These are phyloP conservation scores for Orientallactaga bullata DNA, from an alignment of 2,113 vertebrate species.

Conservation along the genomic window DNA sequence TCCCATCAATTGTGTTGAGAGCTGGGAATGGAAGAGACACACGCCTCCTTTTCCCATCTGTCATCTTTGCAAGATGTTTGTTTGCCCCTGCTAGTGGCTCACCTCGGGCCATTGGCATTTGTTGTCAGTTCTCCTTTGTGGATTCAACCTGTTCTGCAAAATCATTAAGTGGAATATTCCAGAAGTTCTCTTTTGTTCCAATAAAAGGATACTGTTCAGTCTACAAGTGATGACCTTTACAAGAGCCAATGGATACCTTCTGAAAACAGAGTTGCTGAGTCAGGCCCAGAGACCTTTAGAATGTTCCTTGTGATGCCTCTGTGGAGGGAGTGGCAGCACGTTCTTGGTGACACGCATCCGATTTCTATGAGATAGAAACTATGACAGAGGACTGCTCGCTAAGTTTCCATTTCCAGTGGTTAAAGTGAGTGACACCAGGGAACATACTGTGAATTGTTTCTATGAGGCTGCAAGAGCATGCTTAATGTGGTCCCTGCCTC, in stretches of 20 bases:
- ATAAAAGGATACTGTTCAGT: neutral
- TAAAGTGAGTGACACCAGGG: fast-evolving
- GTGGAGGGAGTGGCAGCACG: neutral
- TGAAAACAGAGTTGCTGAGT: conserved; percentile 3
- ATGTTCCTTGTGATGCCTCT: neutral
- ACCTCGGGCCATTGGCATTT: neutral
- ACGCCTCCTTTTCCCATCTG: neutral
- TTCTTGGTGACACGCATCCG: neutral
- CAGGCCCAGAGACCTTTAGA: neutral
- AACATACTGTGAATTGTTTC: fast-evolving
- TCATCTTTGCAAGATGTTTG: neutral
- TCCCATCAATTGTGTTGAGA: neutral
- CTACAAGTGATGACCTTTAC: conserved; percentile 1
- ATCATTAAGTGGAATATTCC: neutral
- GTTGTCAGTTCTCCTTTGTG: neutral
- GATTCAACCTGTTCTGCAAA: neutral
- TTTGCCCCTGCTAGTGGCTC: neutral
- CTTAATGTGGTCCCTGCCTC: fast-evolving
- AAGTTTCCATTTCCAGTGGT: neutral
- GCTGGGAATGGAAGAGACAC: neutral
- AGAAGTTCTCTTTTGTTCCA: conserved; percentile 28
- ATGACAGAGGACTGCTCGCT: neutral
- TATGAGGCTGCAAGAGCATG: fast-evolving
- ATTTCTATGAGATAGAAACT: conserved; percentile 38
- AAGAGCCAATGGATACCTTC: neutral